Evolutionary conservation across 2,113 vertebrate species (phyloP).

Genomic region (human): DNA sequence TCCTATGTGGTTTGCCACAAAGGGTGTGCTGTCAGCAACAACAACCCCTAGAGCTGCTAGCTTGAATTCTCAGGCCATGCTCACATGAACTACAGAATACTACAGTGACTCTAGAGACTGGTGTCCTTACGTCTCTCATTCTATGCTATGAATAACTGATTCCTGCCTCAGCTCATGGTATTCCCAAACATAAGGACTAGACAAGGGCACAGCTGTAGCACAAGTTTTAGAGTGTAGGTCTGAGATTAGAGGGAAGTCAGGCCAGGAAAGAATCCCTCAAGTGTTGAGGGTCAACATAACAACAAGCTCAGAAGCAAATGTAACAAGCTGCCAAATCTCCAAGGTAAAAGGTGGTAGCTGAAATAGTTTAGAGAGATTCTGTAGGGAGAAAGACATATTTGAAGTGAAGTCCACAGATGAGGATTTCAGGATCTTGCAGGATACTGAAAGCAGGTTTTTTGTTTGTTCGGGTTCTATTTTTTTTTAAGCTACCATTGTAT

Average conservation of each 20-base stretch:
- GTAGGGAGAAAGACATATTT: not conserved
- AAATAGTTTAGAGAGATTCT: not conserved
- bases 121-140: not conserved
- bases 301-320: not conserved
- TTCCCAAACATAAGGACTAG: not conserved
- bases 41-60: not conserved
- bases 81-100: not conserved
- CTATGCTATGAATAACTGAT: slow-evolving; percentile 9
- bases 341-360: not conserved
- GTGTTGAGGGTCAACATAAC: not conserved
- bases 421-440: not conserved
- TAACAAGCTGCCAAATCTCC: not conserved
- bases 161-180: not conserved
- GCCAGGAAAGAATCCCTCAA: not conserved
- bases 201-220: not conserved
- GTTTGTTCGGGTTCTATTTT: not conserved
- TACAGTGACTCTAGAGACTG: not conserved
- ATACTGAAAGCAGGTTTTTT: not conserved
- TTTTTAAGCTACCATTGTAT: not conserved
- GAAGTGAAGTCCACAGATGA: not conserved
- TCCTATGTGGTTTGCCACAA: slow-evolving; percentile 32
- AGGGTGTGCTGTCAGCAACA: not conserved
- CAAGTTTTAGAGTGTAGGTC: not conserved
- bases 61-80: not conserved
- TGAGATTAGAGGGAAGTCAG: not conserved